Evolutionary conservation across 2,113 vertebrate species (phyloP), one percentile per base, ranked within the genome.

Genomic region (Ranitomeya imitator): DNA sequence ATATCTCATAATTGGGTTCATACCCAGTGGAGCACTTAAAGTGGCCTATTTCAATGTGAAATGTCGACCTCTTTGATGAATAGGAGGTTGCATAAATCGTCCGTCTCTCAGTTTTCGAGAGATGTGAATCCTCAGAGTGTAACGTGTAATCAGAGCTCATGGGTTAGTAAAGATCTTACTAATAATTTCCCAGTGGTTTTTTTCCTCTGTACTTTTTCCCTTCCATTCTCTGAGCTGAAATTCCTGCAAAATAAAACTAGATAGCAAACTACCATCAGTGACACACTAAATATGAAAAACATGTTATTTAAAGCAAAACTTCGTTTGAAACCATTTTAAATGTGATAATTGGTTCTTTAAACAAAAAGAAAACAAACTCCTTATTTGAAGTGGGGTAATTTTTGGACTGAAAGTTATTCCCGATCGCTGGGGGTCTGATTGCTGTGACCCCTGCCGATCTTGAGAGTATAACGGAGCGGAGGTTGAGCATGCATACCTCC

Each of bases 41-140:
- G 19, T 26, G 23, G 52, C 51, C 45, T 86, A 79, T 69, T 86
- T 86, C 51, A 52, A 23, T 79, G 59, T 67, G 61, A 79, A 67
- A 80, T 69, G 60, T 79, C 60, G 31, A 76, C 85, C n/a, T 55
- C 45, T 52, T n/a, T 55, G 61, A 86, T 54, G 45, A 67, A 78
- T 65, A 86, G 85, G 26, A 63, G 76, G 57, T 23, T 85, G 31
- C 55, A 23, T 52, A 76, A 5, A 59, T n/a, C 31, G 23, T 15
- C 73, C 15, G n/a, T 51, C 31, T 79, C 45, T 65, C 45, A 67
- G 16, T 7, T 21, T 51, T 57, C 61, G 52, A 23, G 51, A 61
- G 67, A 18, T 45, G 23, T 71, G 85, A 86, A 37, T 52, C 54
- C 37, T n/a, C 57, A 2, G 59, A 60, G 45, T 54, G 57, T 54